Conservation (phyloP, 2,888 invertebrate genomes). For the Chymomyza amoena region DNA sequence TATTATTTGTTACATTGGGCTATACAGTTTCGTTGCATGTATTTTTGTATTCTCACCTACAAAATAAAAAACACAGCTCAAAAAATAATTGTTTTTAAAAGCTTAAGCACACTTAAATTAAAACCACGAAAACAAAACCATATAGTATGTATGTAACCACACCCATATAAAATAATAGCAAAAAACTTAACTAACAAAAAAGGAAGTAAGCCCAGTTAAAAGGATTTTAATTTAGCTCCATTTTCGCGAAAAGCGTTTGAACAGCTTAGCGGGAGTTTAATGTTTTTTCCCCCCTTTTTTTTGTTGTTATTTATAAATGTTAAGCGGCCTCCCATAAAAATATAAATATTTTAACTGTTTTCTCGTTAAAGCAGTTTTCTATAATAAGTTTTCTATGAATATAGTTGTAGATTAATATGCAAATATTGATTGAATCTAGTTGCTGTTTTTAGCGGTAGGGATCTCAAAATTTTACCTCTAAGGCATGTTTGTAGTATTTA, state of each 20-base stretch:
- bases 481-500: no score
- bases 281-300: neutral
- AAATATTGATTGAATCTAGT: no score
- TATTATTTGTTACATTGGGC: neutral
- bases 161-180: no score
- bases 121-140: neutral
- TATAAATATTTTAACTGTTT: no score
- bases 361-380: no score
- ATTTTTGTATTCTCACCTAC: neutral
- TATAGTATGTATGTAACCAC: neutral
- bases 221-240: neutral
- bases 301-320: constrained; percentile 9
- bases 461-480: no score
- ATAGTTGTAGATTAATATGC: no score
- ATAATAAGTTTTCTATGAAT: no score
- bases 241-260: neutral
- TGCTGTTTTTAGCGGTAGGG: no score
- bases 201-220: neutral
- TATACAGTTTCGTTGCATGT: neutral
- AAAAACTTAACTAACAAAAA: neutral
- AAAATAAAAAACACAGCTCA: neutral
- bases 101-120: neutral
- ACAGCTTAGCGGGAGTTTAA: neutral
- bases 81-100: neutral
- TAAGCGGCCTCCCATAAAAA: neutral